Conservation (phyloP, 1,140 invertebrate species). For the Pararge aegeria region DNA sequence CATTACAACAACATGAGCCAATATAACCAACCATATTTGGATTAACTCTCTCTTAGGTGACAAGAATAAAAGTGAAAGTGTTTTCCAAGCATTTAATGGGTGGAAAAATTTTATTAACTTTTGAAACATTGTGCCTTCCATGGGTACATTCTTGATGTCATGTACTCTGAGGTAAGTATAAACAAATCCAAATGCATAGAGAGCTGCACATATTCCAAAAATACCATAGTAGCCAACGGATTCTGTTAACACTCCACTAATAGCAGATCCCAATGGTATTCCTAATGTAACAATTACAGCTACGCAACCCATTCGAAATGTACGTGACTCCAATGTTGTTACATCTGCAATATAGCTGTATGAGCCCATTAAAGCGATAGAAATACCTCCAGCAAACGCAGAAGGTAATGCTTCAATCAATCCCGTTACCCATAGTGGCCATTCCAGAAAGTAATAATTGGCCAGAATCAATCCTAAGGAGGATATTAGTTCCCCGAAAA, state of each 20-base stretch:
- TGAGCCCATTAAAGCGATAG: conserved; percentile 79
- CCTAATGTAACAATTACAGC: conserved; percentile 78
- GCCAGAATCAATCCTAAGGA: conserved; percentile 74
- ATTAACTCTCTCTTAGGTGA: conserved; percentile 49
- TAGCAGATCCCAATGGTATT: conserved; percentile 64
- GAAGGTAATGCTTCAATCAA: conserved; percentile 77
- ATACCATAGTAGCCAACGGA: conserved; percentile 72
- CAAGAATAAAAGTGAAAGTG: conserved; percentile 68
- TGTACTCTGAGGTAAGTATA: conserved; percentile 60
- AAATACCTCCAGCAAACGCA: conserved; percentile 77
- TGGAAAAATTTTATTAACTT: conserved; percentile 69
- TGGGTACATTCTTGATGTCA: conserved; percentile 43
- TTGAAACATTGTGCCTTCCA: conserved; percentile 42
- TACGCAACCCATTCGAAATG: conserved; percentile 79
- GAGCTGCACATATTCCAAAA: conserved; percentile 52
- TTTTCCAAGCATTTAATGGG: conserved; percentile 69
- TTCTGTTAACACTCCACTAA: conserved; percentile 70
- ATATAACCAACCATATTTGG: conserved; percentile 68
- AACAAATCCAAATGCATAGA: conserved; percentile 61
- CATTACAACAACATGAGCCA: conserved; percentile 69
- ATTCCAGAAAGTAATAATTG: conserved; percentile 77
- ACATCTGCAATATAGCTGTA: conserved; percentile 81
- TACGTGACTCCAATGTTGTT: conserved; percentile 78
- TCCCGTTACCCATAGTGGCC: conserved; percentile 77
- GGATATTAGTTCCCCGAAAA: conserved; percentile 78